phyloP scores from a whole-genome alignment of 2,113 vertebrate genomes.

The Delphinapterus leucas region DNA sequence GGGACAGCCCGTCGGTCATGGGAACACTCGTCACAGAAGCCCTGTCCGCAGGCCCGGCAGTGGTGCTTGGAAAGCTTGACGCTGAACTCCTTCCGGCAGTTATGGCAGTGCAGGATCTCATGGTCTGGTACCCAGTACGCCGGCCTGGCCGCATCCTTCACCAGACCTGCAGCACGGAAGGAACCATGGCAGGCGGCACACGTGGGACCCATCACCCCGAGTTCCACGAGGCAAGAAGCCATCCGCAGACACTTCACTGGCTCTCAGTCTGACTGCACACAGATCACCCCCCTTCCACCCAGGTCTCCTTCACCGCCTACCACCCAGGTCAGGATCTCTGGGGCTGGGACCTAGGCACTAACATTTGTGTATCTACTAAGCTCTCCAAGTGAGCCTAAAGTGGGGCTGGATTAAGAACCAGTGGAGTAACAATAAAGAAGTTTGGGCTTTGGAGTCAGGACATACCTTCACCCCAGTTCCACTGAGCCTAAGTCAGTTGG shows the following conservation, averaged over 20 bases:
- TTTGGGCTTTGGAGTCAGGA: background rate
- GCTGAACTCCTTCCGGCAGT: constrained; percentile 93
- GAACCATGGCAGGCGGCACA: background rate
- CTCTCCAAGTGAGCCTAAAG: background rate
- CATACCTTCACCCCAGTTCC: background rate
- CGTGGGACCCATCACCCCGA: rapidly evolving
- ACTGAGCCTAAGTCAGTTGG: background rate
- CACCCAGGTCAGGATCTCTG: background rate
- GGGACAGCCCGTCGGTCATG: constrained; percentile 92
- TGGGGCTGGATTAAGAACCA: background rate
- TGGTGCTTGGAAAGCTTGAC: constrained; percentile 97
- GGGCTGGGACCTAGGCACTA: background rate
- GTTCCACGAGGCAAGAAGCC: background rate
- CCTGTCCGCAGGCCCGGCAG: constrained; percentile 97
- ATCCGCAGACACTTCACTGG: background rate
- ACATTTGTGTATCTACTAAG: rapidly evolving
- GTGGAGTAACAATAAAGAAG: background rate
- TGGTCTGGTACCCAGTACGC: constrained; percentile 99
- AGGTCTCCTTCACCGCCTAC: background rate
- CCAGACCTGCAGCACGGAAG: constrained; percentile 84
- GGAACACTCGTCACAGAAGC: constrained; percentile 96
- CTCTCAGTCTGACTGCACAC: background rate
- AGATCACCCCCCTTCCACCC: background rate
- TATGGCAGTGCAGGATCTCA: constrained; percentile 93
- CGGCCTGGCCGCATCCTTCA: constrained; percentile 96